phyloP scores from a whole-genome alignment of 2,113 vertebrate species.

The Atlantisia rogersi region DNA sequence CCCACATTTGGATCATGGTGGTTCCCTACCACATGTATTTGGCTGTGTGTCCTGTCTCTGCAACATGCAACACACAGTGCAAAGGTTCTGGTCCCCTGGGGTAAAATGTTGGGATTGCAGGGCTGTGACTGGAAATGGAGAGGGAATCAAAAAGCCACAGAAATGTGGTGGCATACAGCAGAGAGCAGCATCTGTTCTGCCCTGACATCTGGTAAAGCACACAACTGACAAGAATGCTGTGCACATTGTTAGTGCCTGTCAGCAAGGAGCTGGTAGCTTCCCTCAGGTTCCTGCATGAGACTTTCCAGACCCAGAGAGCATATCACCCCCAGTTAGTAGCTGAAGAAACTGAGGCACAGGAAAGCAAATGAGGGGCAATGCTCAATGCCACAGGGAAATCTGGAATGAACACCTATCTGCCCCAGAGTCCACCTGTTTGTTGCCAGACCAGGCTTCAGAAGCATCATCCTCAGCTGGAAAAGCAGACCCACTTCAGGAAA shows the following conservation, averaged over 20 bases:
- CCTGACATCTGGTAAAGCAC: neutral
- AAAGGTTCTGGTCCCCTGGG: neutral
- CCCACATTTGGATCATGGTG: neutral
- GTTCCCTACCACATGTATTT: neutral
- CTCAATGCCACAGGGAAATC: neutral
- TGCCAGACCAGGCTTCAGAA: neutral
- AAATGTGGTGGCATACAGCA: neutral
- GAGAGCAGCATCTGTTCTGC: neutral
- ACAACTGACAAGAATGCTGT: neutral
- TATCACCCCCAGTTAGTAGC: neutral
- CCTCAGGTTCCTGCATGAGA: neutral
- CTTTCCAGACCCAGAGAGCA: neutral
- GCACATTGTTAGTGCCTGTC: neutral
- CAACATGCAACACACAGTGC: fast-evolving
- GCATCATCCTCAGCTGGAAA: neutral
- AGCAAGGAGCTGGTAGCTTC: neutral
- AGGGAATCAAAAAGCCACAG: neutral
- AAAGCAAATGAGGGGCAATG: neutral
- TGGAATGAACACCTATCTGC: neutral
- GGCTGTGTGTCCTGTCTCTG: neutral
- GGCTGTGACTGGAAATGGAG: neutral
- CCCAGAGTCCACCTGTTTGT: neutral
- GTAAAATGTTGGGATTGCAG: neutral
- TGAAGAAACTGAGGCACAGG: neutral
- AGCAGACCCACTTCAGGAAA: neutral